These are phyloP conservation scores for Nyctereutes procyonoides DNA, from an alignment of 2,113 vertebrate genomes.

Conservation along the genomic window DNA sequence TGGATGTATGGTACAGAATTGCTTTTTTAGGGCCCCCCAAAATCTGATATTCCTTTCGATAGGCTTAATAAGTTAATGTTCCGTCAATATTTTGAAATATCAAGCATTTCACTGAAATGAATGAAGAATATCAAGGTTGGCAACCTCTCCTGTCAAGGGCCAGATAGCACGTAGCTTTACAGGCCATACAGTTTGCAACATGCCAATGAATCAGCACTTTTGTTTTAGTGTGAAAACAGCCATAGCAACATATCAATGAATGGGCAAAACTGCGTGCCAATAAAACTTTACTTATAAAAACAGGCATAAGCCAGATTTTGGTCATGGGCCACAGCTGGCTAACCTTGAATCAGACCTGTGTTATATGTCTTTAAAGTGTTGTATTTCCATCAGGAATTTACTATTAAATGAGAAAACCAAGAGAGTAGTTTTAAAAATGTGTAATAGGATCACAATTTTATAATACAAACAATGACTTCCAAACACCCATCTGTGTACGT, in stretches of 20 bases:
- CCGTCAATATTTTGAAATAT: background rate
- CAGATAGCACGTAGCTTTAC: background rate
- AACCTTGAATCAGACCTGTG: background rate
- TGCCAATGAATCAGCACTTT: background rate
- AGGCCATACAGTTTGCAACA: rapidly evolving
- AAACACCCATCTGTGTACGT: rapidly evolving
- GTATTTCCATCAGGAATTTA: background rate
- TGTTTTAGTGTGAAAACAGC: background rate
- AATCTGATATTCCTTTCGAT: background rate
- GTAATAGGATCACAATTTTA: background rate
- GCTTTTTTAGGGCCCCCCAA: background rate
- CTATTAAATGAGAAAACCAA: background rate
- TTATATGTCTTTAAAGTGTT: background rate
- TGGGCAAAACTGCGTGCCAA: background rate
- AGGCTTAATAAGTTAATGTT: background rate
- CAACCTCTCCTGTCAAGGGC: background rate
- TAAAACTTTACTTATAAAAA: background rate
- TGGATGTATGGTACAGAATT: background rate
- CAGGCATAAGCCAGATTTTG: background rate
- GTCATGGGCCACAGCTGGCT: rapidly evolving
- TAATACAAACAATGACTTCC: background rate
- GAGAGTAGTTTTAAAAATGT: background rate
- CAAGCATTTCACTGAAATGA: background rate
- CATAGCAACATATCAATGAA: background rate
- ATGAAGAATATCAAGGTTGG: background rate